Evolutionary conservation across 2,113 vertebrate genomes (phyloP).

Genomic region (Amia ocellicauda): DNA sequence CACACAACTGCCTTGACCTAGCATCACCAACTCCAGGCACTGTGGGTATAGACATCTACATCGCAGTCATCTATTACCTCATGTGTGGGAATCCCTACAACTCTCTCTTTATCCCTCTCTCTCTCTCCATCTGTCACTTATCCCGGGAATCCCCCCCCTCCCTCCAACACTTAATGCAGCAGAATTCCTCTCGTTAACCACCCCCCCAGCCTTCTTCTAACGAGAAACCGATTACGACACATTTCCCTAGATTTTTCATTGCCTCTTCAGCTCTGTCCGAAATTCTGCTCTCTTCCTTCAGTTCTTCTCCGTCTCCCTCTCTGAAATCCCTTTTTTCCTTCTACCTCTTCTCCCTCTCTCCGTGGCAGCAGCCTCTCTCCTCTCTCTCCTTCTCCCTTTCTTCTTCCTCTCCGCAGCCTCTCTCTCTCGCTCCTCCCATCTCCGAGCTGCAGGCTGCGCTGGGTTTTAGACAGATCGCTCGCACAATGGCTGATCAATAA

Average conservation of each 20-base stretch:
- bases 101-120: slow-evolving; percentile 17
- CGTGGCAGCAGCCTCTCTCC: slow-evolving; percentile 40
- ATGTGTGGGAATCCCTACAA: slow-evolving; percentile 34
- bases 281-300: slow-evolving; percentile 57
- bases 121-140: slow-evolving; percentile 54
- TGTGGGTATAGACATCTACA: neutral
- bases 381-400: slow-evolving; percentile 49
- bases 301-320: slow-evolving; percentile 41
- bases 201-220: slow-evolving; percentile 55
- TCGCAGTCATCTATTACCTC: slow-evolving; percentile 38
- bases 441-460: slow-evolving; percentile 70
- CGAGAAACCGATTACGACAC: slow-evolving; percentile 67
- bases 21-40: too few species aligned
- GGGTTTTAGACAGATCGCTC: slow-evolving; percentile 78
- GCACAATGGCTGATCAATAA: slow-evolving; percentile 83
- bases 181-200: slow-evolving; percentile 54
- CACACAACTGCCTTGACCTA: too few species aligned
- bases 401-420: slow-evolving; percentile 47
- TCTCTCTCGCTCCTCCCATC: slow-evolving; percentile 75
- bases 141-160: slow-evolving; percentile 18
- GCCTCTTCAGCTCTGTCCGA: slow-evolving; percentile 50
- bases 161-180: neutral
- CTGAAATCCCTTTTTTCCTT: slow-evolving; percentile 42
- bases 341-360: slow-evolving; percentile 59
- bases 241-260: slow-evolving; percentile 47